Conservation (phyloP, 1,140 invertebrate species). For the Hirudo medicinalis region DNA sequence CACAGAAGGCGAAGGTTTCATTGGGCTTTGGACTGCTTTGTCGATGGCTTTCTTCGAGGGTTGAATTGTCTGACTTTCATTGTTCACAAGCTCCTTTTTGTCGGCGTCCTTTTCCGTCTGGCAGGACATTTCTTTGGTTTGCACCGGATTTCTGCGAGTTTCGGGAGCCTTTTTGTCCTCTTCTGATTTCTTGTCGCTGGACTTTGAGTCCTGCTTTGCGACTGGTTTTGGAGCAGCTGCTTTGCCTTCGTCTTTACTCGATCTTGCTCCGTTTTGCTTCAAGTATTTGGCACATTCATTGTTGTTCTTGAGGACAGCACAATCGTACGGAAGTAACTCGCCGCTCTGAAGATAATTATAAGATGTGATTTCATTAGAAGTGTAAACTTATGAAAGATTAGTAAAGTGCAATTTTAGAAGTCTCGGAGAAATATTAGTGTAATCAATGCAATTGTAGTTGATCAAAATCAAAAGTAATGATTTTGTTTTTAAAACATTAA, state of each 20-base stretch:
- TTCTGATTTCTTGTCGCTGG: slow-evolving; percentile 10
- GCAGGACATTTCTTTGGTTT: neutral
- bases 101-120: slow-evolving; percentile 1
- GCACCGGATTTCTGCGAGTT: slow-evolving; percentile 13
- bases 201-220: slow-evolving; percentile 28
- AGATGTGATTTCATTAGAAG: too few species aligned
- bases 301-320: slow-evolving; percentile 68
- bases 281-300: slow-evolving; percentile 80
- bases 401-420: too few species aligned
- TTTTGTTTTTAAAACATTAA: too few species aligned
- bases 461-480: too few species aligned
- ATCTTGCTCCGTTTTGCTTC: slow-evolving; percentile 72
- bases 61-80: slow-evolving; percentile 10
- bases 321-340: slow-evolving; percentile 70
- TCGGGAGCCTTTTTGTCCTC: slow-evolving; percentile 6
- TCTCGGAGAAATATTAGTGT: too few species aligned
- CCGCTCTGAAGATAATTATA: slow-evolving; percentile 29
- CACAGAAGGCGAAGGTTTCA: neutral
- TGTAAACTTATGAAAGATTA: too few species aligned
- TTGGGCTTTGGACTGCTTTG: slow-evolving; percentile 8
- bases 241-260: slow-evolving; percentile 53
- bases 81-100: slow-evolving; percentile 3
- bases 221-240: slow-evolving; percentile 28
- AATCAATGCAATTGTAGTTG: too few species aligned
- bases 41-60: slow-evolving; percentile 13